Conservation (phyloP, 1,140 invertebrate genomes). For the Phymastichus coffea region DNA sequence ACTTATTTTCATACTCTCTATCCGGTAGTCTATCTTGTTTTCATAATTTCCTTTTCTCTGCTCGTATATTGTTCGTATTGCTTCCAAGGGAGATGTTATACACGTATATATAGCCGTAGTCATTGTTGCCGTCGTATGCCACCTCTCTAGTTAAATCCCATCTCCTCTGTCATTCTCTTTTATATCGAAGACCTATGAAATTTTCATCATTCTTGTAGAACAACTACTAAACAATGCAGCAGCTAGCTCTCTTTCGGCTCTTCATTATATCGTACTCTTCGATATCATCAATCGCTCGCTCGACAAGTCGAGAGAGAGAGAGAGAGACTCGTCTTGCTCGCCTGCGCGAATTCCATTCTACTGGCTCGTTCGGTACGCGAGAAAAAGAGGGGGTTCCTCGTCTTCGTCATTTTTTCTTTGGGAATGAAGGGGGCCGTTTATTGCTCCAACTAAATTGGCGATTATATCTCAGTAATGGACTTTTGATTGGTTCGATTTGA, state of each 20-base stretch:
- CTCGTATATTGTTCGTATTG: background rate
- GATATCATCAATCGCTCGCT: constrained; percentile 4
- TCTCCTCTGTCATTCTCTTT: too few species aligned
- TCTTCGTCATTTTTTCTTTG: background rate
- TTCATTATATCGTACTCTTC: background rate
- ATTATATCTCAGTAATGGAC: background rate
- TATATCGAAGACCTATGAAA: background rate
- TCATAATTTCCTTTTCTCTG: background rate
- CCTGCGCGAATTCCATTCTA: too few species aligned
- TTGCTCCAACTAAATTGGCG: background rate
- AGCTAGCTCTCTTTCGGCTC: background rate
- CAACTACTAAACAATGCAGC: background rate
- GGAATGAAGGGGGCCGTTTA: background rate
- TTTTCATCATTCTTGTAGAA: background rate
- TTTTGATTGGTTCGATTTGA: too few species aligned
- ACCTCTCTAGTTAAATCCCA: background rate
- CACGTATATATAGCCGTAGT: too few species aligned
- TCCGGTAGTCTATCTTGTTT: background rate
- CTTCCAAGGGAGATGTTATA: background rate
- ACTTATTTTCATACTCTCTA: too few species aligned
- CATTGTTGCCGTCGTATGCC: too few species aligned
- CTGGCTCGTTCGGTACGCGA: too few species aligned
- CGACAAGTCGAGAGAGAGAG: too few species aligned
- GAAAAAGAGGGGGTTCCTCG: too few species aligned
- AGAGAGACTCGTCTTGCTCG: too few species aligned